phyloP scores from a whole-genome alignment of 2,113 vertebrate species.

The Podarcis raffonei region DNA sequence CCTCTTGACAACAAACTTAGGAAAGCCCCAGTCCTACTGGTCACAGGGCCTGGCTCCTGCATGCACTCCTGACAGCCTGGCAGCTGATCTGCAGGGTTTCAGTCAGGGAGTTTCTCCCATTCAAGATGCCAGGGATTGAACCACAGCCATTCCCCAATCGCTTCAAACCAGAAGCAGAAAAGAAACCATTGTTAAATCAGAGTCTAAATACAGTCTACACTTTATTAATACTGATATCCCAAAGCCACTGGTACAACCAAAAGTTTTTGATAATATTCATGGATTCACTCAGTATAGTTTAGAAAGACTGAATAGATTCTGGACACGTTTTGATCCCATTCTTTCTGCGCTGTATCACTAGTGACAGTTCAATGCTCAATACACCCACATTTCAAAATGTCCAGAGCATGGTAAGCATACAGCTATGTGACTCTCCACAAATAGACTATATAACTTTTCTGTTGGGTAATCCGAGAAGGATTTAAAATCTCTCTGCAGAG shows the following conservation, averaged over 20 bases:
- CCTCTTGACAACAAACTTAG: too few relatives aligned
- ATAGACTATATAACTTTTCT: background rate
- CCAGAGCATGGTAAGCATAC: background rate
- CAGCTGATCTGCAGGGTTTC: too few relatives aligned
- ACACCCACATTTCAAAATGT: background rate
- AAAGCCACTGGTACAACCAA: background rate
- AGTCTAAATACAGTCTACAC: background rate
- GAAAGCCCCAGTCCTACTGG: too few relatives aligned
- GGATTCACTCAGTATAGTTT: background rate
- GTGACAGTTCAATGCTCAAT: background rate
- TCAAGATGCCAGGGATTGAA: too few relatives aligned
- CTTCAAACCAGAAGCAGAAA: background rate
- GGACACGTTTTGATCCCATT: background rate
- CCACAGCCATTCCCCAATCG: too few relatives aligned
- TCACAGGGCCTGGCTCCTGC: too few relatives aligned
- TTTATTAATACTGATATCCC: background rate
- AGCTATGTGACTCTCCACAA: background rate
- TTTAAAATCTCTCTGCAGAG: background rate
- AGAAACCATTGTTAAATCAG: background rate
- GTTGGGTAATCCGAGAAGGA: background rate
- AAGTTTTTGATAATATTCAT: background rate
- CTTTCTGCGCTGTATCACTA: background rate
- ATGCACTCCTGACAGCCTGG: too few relatives aligned
- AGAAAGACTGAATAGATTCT: background rate
- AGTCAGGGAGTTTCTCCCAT: too few relatives aligned